phyloP scores from a whole-genome alignment of 1,140 invertebrate genomes.

The Drosophila bocqueti region DNA sequence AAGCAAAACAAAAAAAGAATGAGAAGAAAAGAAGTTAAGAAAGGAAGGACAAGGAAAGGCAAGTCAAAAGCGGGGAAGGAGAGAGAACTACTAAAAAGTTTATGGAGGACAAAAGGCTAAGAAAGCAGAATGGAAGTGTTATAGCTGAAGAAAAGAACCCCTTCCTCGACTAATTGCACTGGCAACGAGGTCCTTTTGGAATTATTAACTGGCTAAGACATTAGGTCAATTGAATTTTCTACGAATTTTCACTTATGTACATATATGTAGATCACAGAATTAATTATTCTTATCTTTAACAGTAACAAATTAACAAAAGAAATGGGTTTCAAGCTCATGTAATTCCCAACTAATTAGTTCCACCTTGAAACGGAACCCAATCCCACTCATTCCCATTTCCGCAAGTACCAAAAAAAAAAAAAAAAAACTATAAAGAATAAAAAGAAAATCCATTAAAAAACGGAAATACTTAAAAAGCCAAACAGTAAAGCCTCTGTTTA shows the following conservation, averaged over 20 bases:
- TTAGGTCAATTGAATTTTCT: slow-evolving; percentile 1
- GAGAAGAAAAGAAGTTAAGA: slow-evolving; percentile 27
- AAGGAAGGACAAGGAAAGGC: slow-evolving; percentile 4
- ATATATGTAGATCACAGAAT: not conserved
- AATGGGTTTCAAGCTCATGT: not conserved
- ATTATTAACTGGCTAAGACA: not conserved
- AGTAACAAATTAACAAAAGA: not conserved
- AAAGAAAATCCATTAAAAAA: slow-evolving; percentile 52
- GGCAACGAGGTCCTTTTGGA: slow-evolving; percentile 1
- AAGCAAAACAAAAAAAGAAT: not conserved
- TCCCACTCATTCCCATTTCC: slow-evolving; percentile 5
- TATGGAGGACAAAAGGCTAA: not conserved
- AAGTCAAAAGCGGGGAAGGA: not conserved
- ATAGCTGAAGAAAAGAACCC: not conserved
- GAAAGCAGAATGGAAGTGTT: not conserved
- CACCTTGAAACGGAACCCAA: not conserved
- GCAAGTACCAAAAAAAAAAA: not conserved
- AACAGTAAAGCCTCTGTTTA: slow-evolving; percentile 6
- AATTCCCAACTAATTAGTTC: not conserved
- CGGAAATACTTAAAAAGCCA: slow-evolving; percentile 64
- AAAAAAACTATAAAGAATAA: not conserved
- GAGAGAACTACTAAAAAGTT: slow-evolving; percentile 25
- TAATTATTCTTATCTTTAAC: not conserved
- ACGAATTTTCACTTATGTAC: not conserved
- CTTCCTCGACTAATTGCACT: not conserved